These are phyloP conservation scores for Pseudorhombus dupliciocellatus DNA, from an alignment of 2,113 vertebrate species.

Conservation along the genomic window DNA sequence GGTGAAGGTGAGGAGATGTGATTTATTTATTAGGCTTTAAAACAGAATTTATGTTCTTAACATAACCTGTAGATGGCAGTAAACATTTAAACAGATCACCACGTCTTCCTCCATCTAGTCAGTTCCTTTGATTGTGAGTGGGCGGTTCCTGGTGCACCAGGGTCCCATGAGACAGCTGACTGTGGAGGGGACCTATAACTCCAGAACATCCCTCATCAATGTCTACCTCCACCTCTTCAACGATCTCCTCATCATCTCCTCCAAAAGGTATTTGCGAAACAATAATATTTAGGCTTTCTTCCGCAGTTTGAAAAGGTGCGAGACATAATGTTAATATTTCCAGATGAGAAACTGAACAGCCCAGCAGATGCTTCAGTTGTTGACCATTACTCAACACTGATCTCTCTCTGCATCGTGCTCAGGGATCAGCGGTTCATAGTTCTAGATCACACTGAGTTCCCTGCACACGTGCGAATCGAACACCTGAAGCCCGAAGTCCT, in stretches of 20 bases:
- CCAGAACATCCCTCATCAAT: conserved; percentile 57
- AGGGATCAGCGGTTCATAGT: conserved; percentile 79
- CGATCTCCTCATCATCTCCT: conserved; percentile 78
- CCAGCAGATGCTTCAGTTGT: background rate
- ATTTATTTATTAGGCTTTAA: background rate
- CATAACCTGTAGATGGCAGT: conserved; percentile 3
- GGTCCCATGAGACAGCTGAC: conserved; percentile 76
- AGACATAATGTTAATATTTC: background rate
- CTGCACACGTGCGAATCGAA: conserved; percentile 65
- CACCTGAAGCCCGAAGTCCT: conserved; percentile 64
- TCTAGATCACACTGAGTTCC: conserved; percentile 76
- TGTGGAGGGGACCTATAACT: conserved; percentile 32
- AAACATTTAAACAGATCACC: background rate
- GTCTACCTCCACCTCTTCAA: conserved; percentile 81
- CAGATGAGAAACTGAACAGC: background rate
- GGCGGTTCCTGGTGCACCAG: conserved; percentile 76
- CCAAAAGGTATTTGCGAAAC: conserved; percentile 68
- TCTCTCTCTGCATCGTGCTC: background rate
- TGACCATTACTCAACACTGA: background rate
- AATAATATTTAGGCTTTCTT: background rate
- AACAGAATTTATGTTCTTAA: background rate
- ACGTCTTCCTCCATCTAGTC: conserved; percentile 51
- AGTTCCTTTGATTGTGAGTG: conserved; percentile 77
- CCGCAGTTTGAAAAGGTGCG: background rate
- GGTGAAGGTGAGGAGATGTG: conserved; percentile 72